Percentiles rank a stretch among this genome's conserved stretches.
These are phyloP conservation scores for Seira musarum DNA, from an alignment of 2,888 invertebrate species.

Conservation along the genomic window DNA sequence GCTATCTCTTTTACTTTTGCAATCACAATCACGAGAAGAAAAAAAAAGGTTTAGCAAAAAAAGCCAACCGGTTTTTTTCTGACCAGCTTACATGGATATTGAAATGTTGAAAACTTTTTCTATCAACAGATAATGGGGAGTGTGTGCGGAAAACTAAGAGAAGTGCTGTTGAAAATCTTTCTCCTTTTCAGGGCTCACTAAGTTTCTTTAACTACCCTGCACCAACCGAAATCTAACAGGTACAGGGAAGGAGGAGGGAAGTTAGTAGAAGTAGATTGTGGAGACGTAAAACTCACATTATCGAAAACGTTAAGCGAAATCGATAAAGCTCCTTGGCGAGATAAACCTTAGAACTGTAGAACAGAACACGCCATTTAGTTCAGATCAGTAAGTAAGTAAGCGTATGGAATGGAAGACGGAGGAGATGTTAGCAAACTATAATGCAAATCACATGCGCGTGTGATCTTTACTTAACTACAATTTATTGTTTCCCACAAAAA, in stretches of 20 bases:
- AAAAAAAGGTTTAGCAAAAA: neutral
- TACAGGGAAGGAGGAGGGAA: neutral
- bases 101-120: conserved; percentile 66
- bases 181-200: neutral
- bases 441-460: neutral
- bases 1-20: conserved; percentile 17
- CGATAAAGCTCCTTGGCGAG: neutral
- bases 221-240: neutral
- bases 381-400: neutral
- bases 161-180: neutral
- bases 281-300: neutral
- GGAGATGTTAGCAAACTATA: too few relatives aligned
- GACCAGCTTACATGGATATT: conserved; percentile 58
- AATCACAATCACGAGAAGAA: neutral
- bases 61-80: conserved; percentile 20
- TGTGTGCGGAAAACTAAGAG: conserved; percentile 26
- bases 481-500: neutral
- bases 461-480: neutral
- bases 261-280: neutral
- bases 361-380: too few relatives aligned
- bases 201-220: conserved; percentile 35
- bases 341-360: too few relatives aligned
- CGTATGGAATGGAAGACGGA: too few relatives aligned
- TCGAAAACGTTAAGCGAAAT: neutral
- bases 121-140: conserved; percentile 64